These are phyloP conservation scores for Sciaenops ocellatus DNA, from an alignment of 2,797 vertebrate species.

Conservation along the genomic window DNA sequence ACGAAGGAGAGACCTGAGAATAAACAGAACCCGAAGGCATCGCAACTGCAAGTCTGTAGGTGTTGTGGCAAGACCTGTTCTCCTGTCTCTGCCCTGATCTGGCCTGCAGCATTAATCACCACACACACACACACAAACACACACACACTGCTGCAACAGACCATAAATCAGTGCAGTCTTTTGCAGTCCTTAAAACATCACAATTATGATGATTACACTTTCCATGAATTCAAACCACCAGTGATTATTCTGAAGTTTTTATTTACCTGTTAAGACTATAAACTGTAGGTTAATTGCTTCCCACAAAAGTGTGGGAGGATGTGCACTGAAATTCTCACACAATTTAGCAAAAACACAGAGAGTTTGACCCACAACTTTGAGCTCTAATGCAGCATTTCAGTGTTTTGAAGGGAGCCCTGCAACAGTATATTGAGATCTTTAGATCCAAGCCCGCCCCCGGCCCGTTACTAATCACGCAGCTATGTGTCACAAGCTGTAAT, in stretches of 20 bases:
- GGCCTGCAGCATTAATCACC: slow-evolving; percentile 45
- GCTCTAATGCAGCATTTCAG: slow-evolving; percentile 8
- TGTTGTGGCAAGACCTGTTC: slow-evolving; percentile 42
- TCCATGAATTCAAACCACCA: slow-evolving; percentile 7
- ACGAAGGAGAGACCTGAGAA: slow-evolving; percentile 14
- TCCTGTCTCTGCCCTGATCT: slow-evolving; percentile 52
- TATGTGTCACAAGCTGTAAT: slow-evolving; percentile 76
- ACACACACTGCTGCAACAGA: slow-evolving; percentile 17
- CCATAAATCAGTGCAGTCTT: slow-evolving; percentile 6
- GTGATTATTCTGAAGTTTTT: slow-evolving; percentile 10
- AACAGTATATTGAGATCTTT: slow-evolving; percentile 43
- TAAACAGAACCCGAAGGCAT: slow-evolving; percentile 38
- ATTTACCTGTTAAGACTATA: slow-evolving; percentile 28
- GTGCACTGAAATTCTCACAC: neutral
- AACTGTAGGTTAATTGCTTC: slow-evolving; percentile 4
- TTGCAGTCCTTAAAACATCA: neutral
- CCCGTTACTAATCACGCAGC: slow-evolving; percentile 65
- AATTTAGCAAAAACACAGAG: neutral
- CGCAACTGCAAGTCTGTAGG: slow-evolving; percentile 23
- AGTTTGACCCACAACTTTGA: neutral
- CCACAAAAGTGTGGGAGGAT: neutral
- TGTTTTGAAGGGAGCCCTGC: slow-evolving; percentile 45
- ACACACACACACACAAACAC: slow-evolving; percentile 27
- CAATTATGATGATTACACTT: slow-evolving; percentile 16
- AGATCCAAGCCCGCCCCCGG: slow-evolving; percentile 53